Evolutionary conservation across 2,113 vertebrate genomes (phyloP), one percentile per base, ranked within the genome.

Genomic region (Cepphus grylle): DNA sequence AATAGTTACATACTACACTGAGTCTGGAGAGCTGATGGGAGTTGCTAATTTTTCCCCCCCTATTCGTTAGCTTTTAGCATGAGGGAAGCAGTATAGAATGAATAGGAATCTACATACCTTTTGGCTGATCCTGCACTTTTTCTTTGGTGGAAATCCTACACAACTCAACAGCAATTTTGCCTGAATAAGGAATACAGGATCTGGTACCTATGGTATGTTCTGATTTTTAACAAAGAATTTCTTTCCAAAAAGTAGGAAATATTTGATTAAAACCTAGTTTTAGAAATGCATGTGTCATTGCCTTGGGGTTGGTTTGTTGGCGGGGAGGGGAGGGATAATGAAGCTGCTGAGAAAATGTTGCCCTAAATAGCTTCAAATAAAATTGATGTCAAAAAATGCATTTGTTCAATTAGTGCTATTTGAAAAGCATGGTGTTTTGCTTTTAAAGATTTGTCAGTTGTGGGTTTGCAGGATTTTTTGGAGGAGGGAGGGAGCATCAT

Each of bases 321-420:
- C 61, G 63, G 5, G 76, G 76, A 81, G 79, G 65, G 72, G 4
- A 76, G 79, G 84, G 79, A 89, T 58, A 82, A 91, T 95, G 27
- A 96, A 87, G 53, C 85, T 89, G 74, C 91, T 77, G 95, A 96
- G 86, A 92, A 92, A 90, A 96, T 88, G 53, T 93, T 97, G 89
- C 96, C 94, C 97, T 93, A 98, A 95, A 97, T 83, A 97, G 96
- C 94, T 97, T 97, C 96, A 97, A 95, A 93, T 94, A 93, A 96
- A 96, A 96, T 90, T 86, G 95, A 93, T 96, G 93, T 91, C 14
- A 94, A 95, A 96, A 94, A 90, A 67, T 83, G 69, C 97, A 97
- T 97, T 98, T 97, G 96, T 98, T 96, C 91, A 98, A 91, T 96
- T 97, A 97, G 88, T 97, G 92, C 93, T 98, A 97, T 94, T 98